Evolutionary conservation across 2,113 vertebrate genomes (phyloP).

Genomic region (Paramisgurnus dabryanus): DNA sequence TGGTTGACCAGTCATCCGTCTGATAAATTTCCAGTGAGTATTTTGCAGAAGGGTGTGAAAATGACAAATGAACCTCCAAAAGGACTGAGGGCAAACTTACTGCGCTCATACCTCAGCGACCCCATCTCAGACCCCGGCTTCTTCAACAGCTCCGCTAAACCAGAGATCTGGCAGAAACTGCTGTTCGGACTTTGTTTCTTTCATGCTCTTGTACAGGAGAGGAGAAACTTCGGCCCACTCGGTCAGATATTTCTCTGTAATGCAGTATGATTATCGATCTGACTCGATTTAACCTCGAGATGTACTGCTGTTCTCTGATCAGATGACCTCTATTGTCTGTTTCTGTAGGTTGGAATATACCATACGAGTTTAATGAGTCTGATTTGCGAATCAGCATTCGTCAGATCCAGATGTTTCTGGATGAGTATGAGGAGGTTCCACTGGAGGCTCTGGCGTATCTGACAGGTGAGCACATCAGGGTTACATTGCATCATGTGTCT

Average conservation of each 20-base stretch:
- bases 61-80: constrained; percentile 96
- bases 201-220: constrained; percentile 91
- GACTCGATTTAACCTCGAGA: too few relatives aligned
- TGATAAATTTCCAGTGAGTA: constrained; percentile 90
- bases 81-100: constrained; percentile 85
- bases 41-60: constrained; percentile 92
- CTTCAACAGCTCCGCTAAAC: constrained; percentile 82
- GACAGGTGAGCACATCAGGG: constrained; percentile 76
- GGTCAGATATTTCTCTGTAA: constrained; percentile 70
- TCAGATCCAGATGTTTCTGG: constrained; percentile 94
- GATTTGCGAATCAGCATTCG: constrained; percentile 88
- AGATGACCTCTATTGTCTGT: neutral
- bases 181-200: constrained; percentile 92
- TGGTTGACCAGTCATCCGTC: constrained; percentile 95
- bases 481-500: neutral
- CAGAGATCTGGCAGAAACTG: constrained; percentile 84
- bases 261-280: too few relatives aligned
- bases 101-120: constrained; percentile 87
- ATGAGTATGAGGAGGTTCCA: constrained; percentile 86
- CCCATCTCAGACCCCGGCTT: constrained; percentile 84
- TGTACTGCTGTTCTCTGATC: too few relatives aligned
- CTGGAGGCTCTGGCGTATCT: constrained; percentile 88
- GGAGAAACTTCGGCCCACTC: constrained; percentile 86
- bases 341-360: constrained; percentile 91
- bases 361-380: constrained; percentile 93